Percentiles rank a stretch among this genome's conserved stretches.
These are phyloP conservation scores for Psittacus erithacus DNA, from an alignment of 2,113 vertebrate species.

Conservation along the genomic window DNA sequence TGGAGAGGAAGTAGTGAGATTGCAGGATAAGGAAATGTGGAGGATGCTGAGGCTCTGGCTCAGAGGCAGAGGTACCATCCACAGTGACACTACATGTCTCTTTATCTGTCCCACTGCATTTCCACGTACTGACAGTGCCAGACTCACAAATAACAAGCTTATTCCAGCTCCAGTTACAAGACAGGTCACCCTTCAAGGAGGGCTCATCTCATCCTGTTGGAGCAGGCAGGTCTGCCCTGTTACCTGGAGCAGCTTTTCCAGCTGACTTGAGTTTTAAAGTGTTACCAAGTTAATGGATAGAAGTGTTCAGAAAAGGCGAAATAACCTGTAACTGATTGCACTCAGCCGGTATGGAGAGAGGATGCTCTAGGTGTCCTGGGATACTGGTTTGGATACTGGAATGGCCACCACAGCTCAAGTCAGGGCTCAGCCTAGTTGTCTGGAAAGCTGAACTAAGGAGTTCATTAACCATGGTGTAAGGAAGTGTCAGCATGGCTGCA, in stretches of 20 bases:
- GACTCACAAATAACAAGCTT: background rate
- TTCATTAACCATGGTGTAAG: background rate
- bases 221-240: background rate
- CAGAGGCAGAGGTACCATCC: background rate
- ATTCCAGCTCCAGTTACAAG: background rate
- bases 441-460: background rate
- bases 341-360: background rate
- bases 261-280: background rate
- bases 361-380: background rate
- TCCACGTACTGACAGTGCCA: background rate
- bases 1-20: background rate
- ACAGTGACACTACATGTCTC: background rate
- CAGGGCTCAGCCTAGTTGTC: background rate
- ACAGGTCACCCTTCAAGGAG: background rate
- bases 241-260: background rate
- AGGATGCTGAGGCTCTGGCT: background rate
- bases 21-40: background rate
- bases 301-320: background rate
- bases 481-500: background rate
- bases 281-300: background rate
- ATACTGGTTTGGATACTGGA: background rate
- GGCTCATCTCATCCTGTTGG: background rate
- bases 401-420: background rate
- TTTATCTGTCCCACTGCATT: background rate
- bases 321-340: background rate